Evolutionary conservation across 2,797 vertebrate species (phyloP).

Genomic region (Peromyscus eremicus): DNA sequence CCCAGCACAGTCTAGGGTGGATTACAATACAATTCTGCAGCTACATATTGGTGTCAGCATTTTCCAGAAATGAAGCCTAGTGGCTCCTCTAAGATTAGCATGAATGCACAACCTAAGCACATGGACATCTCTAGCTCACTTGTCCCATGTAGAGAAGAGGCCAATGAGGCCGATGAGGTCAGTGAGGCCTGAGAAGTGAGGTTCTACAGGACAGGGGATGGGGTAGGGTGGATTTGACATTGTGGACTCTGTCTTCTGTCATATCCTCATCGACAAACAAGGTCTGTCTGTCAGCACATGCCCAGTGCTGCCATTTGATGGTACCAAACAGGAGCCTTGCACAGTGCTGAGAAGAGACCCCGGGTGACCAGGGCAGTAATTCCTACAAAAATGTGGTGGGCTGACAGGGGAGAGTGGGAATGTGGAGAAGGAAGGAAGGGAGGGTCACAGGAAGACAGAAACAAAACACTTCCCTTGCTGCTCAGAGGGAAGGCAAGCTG

Average conservation of each 20-base stretch:
- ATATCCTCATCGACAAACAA: background rate
- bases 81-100: constrained; percentile 27
- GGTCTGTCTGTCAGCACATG: background rate
- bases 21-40: background rate
- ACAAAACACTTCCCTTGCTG: background rate
- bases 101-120: background rate
- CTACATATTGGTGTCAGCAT: background rate
- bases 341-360: background rate
- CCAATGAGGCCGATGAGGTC: background rate
- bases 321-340: background rate
- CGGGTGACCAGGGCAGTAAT: background rate
- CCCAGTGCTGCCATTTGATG: background rate
- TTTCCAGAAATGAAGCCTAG: background rate
- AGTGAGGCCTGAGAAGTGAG: background rate
- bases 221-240: background rate
- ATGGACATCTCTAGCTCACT: background rate
- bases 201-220: background rate
- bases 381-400: background rate
- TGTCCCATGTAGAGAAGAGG: background rate
- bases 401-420: background rate
- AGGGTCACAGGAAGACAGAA: background rate
- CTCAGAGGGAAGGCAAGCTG: background rate
- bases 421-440: background rate
- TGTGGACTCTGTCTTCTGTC: background rate
- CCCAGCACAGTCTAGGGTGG: background rate